Conservation (phyloP, 2,113 vertebrate species). For the Leucosticte australis region DNA sequence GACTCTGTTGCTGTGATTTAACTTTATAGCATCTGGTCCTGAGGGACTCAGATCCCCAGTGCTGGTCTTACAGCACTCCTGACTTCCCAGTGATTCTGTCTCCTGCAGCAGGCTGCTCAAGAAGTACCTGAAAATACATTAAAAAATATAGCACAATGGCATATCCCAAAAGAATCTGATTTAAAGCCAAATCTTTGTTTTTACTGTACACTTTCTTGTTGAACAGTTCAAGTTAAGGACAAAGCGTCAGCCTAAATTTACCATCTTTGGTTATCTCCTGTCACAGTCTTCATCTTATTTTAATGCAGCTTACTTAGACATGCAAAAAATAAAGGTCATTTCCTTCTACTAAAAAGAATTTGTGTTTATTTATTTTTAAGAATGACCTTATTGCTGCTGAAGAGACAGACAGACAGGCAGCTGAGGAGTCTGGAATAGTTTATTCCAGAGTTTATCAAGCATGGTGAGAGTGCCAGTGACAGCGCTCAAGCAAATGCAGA, state of each 20-base stretch:
- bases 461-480: fast-evolving
- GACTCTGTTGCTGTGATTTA: neutral
- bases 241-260: constrained; percentile 5
- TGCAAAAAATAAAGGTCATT: constrained; percentile 31
- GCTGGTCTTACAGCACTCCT: neutral
- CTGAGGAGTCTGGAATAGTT: neutral
- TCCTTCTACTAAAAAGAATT: neutral
- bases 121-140: neutral
- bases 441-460: neutral
- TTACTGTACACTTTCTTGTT: neutral
- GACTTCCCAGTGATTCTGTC: neutral
- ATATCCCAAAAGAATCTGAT: neutral
- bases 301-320: neutral
- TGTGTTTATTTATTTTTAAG: neutral
- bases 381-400: neutral
- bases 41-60: neutral
- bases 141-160: neutral
- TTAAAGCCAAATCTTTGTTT: neutral
- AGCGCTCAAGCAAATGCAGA: neutral
- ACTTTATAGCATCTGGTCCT: neutral
- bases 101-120: neutral
- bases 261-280: neutral
- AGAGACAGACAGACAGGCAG: neutral
- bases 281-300: neutral
- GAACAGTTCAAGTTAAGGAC: constrained; percentile 24